These are phyloP conservation scores for Lycaon pictus DNA, from an alignment of 2,113 vertebrate species.

Conservation along the genomic window DNA sequence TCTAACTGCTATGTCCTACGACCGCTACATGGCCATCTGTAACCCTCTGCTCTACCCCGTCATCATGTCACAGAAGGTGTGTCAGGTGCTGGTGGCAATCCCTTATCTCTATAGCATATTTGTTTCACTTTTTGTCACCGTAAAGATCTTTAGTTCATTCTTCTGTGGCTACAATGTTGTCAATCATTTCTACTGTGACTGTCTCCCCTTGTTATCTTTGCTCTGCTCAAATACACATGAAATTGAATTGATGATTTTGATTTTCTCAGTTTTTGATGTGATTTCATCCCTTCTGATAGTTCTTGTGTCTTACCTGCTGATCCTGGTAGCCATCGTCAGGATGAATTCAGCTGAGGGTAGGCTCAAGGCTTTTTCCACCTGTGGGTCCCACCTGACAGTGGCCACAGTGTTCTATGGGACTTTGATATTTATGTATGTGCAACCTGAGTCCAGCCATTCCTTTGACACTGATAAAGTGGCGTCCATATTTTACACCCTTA, in stretches of 20 bases:
- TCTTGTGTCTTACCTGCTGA: background rate
- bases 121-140: slow-evolving; percentile 47
- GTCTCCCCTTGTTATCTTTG: slow-evolving; percentile 68
- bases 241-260: slow-evolving; percentile 36
- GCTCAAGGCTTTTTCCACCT: slow-evolving; percentile 69
- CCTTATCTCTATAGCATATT: slow-evolving; percentile 46
- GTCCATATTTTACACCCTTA: slow-evolving; percentile 45
- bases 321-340: background rate
- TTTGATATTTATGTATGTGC: slow-evolving; percentile 43
- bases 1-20: slow-evolving; percentile 55
- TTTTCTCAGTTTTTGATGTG: slow-evolving; percentile 20
- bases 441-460: slow-evolving; percentile 56
- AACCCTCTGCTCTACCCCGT: slow-evolving; percentile 57
- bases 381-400: slow-evolving; percentile 71
- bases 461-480: slow-evolving; percentile 54
- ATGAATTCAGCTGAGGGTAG: background rate
- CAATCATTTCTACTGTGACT: slow-evolving; percentile 79
- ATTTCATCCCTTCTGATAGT: background rate
- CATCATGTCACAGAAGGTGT: slow-evolving; percentile 55
- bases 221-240: slow-evolving; percentile 66
- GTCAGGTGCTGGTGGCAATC: background rate
- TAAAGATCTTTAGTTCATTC: slow-evolving; percentile 26
- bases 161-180: slow-evolving; percentile 75
- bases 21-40: slow-evolving; percentile 72
- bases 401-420: slow-evolving; percentile 61